These are phyloP conservation scores for Channa striata DNA, from an alignment of 2,797 vertebrate genomes.

Conservation along the genomic window DNA sequence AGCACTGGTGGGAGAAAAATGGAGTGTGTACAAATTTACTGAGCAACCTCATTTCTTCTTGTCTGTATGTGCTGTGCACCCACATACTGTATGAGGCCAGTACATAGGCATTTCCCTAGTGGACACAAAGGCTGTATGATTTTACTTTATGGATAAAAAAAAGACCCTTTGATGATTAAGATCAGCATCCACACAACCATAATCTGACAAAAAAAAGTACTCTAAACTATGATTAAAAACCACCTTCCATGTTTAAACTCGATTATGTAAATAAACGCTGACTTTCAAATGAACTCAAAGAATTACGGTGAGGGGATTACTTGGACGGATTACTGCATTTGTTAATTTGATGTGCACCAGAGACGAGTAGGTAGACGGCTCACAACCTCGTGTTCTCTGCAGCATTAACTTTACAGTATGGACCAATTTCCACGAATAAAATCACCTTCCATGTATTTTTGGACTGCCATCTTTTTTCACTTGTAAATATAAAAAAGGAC, in stretches of 20 bases:
- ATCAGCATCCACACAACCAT: slow-evolving; percentile 27
- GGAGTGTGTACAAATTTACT: background rate
- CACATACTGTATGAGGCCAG: slow-evolving; percentile 14
- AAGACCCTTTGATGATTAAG: slow-evolving; percentile 43
- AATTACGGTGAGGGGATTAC: slow-evolving; percentile 58
- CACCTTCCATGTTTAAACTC: slow-evolving; percentile 45
- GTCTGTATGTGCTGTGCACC: slow-evolving; percentile 20
- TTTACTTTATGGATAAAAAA: slow-evolving; percentile 17
- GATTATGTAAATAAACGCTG: slow-evolving; percentile 78
- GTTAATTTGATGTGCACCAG: slow-evolving; percentile 65
- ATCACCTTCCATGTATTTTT: slow-evolving; percentile 59
- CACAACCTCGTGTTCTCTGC: slow-evolving; percentile 48
- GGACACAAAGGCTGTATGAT: slow-evolving; percentile 16
- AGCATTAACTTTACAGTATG: slow-evolving; percentile 50
- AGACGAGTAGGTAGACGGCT: slow-evolving; percentile 42
- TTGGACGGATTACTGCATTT: slow-evolving; percentile 62
- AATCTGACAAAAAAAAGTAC: slow-evolving; percentile 34
- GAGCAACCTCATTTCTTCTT: slow-evolving; percentile 20
- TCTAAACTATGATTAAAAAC: slow-evolving; percentile 53
- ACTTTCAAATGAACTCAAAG: slow-evolving; percentile 67
- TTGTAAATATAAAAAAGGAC: slow-evolving; percentile 72
- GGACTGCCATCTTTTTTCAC: slow-evolving; percentile 26
- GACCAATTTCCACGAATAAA: slow-evolving; percentile 66
- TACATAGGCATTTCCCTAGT: slow-evolving; percentile 14
- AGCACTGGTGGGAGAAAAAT: slow-evolving; percentile 10